Evolutionary conservation across 2,888 invertebrate species (phyloP).

Genomic region (Leptinotarsa rubiginosa): DNA sequence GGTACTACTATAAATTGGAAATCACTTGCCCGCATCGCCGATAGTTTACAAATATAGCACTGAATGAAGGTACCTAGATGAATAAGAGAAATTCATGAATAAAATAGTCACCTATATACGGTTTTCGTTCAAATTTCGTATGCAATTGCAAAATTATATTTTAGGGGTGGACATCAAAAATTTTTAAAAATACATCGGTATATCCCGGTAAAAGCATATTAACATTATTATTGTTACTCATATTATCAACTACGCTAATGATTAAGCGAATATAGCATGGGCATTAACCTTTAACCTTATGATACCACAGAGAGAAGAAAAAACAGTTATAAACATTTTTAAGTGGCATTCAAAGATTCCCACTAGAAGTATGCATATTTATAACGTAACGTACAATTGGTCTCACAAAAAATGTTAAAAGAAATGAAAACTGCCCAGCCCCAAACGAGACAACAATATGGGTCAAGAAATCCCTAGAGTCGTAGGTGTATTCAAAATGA

Average conservation of each 20-base stretch:
- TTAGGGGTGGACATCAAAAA: no score
- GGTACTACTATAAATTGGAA: constrained; percentile 10
- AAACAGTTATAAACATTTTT: constrained; percentile 31
- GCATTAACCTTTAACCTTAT: constrained; percentile 38
- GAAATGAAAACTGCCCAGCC: neutral
- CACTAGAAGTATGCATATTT: neutral
- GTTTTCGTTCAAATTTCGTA: no score
- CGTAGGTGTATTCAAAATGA: constrained; percentile 22
- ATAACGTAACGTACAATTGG: neutral
- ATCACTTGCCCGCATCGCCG: neutral
- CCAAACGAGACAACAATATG: neutral
- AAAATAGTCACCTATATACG: no score
- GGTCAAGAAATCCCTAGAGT: constrained; percentile 6
- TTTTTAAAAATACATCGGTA: no score
- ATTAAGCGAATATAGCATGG: constrained; percentile 27
- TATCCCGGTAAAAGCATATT: neutral
- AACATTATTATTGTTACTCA: neutral
- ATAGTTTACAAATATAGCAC: neutral
- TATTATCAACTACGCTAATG: neutral
- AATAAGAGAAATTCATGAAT: no score
- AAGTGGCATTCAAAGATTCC: constrained; percentile 11
- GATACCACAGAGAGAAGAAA: constrained; percentile 19
- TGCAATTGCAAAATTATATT: no score
- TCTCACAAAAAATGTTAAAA: neutral
- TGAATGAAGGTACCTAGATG: no score